Evolutionary conservation across 2,797 vertebrate genomes (phyloP).

Genomic region (Loriculus beryllinus): DNA sequence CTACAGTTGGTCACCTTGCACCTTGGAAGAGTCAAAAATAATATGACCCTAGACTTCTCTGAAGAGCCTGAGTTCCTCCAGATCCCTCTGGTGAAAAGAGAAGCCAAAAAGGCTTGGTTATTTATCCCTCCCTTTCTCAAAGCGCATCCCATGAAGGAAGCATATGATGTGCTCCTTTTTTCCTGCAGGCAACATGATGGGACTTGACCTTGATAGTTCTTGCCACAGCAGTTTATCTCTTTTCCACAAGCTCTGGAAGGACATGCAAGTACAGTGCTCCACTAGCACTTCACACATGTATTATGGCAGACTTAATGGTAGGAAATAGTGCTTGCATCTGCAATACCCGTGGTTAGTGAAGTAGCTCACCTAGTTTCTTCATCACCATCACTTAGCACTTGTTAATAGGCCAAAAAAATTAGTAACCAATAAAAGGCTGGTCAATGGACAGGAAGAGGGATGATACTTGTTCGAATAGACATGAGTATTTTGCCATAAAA

Average conservation of each 20-base stretch:
- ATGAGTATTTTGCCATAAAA: background rate
- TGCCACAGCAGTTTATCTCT: background rate
- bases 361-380: background rate
- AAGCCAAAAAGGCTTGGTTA: background rate
- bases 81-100: background rate
- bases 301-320: background rate
- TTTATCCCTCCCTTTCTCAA: background rate
- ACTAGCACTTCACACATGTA: background rate
- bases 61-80: background rate
- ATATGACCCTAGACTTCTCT: background rate
- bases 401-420: background rate
- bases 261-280: background rate
- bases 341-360: background rate
- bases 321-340: background rate
- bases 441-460: background rate
- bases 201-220: background rate
- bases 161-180: background rate
- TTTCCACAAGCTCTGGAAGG: background rate
- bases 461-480: background rate
- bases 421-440: background rate
- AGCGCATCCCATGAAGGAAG: background rate
- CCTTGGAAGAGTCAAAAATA: background rate
- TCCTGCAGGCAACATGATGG: background rate
- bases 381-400: background rate
- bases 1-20: background rate